Conservation (phyloP, 2,888 invertebrate species). For the Hyalella azteca region DNA sequence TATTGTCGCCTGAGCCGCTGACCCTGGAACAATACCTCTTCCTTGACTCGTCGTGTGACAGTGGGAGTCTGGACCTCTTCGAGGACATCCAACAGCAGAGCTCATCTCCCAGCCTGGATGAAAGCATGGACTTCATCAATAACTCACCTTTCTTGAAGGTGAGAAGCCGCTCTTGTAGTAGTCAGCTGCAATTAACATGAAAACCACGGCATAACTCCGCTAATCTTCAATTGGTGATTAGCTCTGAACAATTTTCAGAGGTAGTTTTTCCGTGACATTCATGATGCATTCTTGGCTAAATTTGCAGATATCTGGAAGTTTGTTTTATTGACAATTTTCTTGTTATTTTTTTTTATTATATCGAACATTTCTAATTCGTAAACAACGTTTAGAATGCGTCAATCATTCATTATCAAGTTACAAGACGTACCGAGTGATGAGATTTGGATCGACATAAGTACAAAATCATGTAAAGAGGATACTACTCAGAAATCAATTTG, state of each 20-base stretch:
- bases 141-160: conserved; percentile 13
- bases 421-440: no score
- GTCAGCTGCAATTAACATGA: no score
- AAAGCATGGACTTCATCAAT: conserved; percentile 5
- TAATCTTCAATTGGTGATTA: background rate
- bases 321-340: background rate
- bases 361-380: no score
- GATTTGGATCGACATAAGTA: no score
- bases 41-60: conserved; percentile 18
- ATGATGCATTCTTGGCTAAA: no score
- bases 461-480: no score
- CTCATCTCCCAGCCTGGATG: background rate
- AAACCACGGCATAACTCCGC: background rate
- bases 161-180: no score
- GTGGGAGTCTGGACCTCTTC: conserved; percentile 4
- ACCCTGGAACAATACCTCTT: background rate
- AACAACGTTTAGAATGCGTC: no score
- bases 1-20: background rate
- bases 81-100: background rate
- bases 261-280: no score
- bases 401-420: no score
- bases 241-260: background rate
- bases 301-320: background rate
- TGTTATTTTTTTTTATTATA: background rate
- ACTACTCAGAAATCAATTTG: no score